Conservation (phyloP, 2,797 vertebrate species). For the Lophius americanus region DNA sequence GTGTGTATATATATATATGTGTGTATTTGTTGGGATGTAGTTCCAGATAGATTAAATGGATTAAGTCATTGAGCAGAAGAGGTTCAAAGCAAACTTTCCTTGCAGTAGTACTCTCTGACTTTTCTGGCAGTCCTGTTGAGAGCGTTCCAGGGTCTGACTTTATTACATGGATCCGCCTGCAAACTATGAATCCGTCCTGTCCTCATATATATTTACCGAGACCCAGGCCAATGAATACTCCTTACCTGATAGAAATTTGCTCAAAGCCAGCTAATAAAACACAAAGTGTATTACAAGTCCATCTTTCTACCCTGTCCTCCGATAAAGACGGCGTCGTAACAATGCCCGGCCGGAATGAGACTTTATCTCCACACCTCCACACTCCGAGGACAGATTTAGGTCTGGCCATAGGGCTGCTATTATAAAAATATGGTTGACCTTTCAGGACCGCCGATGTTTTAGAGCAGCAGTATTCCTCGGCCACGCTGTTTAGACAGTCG, state of each 20-base stretch:
- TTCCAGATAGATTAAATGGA: too few relatives aligned
- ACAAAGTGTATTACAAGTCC: constrained; percentile 21
- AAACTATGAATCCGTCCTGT: too few relatives aligned
- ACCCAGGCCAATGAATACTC: constrained; percentile 10
- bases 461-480: constrained; percentile 48
- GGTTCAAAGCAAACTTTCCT: too few relatives aligned
- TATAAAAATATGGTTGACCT: constrained; percentile 84
- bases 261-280: constrained; percentile 53
- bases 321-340: constrained; percentile 65
- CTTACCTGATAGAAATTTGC: constrained; percentile 49
- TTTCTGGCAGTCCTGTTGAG: too few relatives aligned
- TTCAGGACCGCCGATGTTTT: constrained; percentile 69
- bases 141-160: too few relatives aligned
- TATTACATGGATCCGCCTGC: too few relatives aligned
- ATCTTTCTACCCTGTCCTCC: constrained; percentile 43
- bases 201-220: too few relatives aligned
- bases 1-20: too few relatives aligned
- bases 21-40: too few relatives aligned
- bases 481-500: constrained; percentile 66
- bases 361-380: constrained; percentile 55
- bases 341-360: constrained; percentile 37
- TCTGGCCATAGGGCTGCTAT: constrained; percentile 73
- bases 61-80: too few relatives aligned
- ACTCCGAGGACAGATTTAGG: constrained; percentile 75
- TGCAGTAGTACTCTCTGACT: too few relatives aligned